A percentile compares a stretch with the other conserved stretches of the same genome.
Evolutionary conservation across 92 coral and sea anemone genomes (phyloP).

Genomic region (Blastomussa wellsi): DNA sequence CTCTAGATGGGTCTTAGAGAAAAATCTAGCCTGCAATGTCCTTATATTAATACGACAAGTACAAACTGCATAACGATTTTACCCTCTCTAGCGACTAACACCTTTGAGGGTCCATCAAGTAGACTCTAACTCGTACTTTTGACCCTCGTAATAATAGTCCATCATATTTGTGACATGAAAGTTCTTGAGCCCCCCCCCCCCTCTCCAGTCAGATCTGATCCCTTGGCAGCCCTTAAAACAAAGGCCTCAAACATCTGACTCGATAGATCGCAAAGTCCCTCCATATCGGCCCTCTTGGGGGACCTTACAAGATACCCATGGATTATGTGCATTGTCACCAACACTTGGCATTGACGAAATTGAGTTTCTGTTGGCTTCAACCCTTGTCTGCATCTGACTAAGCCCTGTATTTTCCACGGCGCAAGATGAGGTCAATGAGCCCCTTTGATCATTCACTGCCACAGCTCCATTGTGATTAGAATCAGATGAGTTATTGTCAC

Average conservation of each 20-base stretch:
- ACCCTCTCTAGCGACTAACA: too few relatives aligned
- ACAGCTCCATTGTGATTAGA: neutral
- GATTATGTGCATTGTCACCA: constrained; percentile 11
- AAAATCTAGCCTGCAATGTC: too few relatives aligned
- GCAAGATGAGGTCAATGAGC: neutral
- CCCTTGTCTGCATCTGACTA: constrained; percentile 3
- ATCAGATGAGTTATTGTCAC: constrained; percentile 20
- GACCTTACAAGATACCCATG: constrained; percentile 23
- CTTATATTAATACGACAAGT: too few relatives aligned
- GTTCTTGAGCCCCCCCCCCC: neutral
- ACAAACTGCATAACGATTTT: too few relatives aligned
- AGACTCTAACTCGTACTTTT: neutral
- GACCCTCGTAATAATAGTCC: neutral
- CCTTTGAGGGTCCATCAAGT: too few relatives aligned
- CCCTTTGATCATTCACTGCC: constrained; percentile 1
- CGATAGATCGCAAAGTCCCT: constrained; percentile 14
- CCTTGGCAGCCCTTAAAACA: neutral
- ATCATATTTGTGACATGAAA: neutral
- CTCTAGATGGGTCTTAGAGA: too few relatives aligned
- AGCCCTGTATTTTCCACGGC: constrained; percentile 1
- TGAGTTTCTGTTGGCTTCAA: constrained; percentile 5
- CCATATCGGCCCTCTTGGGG: neutral
- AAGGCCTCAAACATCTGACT: constrained; percentile 27
- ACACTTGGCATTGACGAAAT: constrained; percentile 9
- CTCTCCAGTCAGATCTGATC: neutral